Percentiles rank a stretch among this genome's conserved stretches.
Evolutionary conservation across 2,113 vertebrate species (phyloP).

Genomic region (Etia nguti): DNA sequence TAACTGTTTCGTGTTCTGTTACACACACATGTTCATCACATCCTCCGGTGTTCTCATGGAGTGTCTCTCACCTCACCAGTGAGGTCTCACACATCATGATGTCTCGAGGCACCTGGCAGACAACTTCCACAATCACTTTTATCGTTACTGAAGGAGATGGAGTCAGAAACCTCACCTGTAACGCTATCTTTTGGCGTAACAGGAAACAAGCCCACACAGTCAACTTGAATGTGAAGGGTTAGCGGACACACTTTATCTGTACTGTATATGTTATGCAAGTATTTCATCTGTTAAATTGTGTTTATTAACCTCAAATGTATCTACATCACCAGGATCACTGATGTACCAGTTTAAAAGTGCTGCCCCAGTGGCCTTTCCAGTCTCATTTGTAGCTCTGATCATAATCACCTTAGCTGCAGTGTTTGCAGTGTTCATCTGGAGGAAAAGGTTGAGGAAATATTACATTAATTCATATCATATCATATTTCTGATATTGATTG

Average conservation of each 20-base stretch:
- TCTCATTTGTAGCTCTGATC: background rate
- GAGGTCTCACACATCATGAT: background rate
- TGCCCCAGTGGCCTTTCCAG: background rate
- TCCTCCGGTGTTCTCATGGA: slow-evolving; percentile 59
- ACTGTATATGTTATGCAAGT: background rate
- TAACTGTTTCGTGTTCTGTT: slow-evolving; percentile 55
- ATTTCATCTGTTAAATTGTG: background rate
- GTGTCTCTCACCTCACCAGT: background rate
- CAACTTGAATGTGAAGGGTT: slow-evolving; percentile 40
- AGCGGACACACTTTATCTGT: background rate
- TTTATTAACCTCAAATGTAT: background rate
- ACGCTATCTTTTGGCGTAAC: slow-evolving; percentile 32
- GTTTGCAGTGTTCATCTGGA: slow-evolving; percentile 13
- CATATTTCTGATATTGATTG: background rate
- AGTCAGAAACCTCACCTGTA: slow-evolving; percentile 26
- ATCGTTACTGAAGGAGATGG: slow-evolving; percentile 36
- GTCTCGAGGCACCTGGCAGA: slow-evolving; percentile 40
- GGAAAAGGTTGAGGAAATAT: slow-evolving; percentile 14
- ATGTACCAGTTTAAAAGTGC: background rate
- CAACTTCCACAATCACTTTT: slow-evolving; percentile 42
- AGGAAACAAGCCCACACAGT: slow-evolving; percentile 21
- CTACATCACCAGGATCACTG: slow-evolving; percentile 12
- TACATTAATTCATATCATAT: background rate
- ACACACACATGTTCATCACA: slow-evolving; percentile 58
- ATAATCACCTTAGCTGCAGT: slow-evolving; percentile 4